phyloP scores from a whole-genome alignment of 2,113 vertebrate species.

The Salvelinus fontinalis region DNA sequence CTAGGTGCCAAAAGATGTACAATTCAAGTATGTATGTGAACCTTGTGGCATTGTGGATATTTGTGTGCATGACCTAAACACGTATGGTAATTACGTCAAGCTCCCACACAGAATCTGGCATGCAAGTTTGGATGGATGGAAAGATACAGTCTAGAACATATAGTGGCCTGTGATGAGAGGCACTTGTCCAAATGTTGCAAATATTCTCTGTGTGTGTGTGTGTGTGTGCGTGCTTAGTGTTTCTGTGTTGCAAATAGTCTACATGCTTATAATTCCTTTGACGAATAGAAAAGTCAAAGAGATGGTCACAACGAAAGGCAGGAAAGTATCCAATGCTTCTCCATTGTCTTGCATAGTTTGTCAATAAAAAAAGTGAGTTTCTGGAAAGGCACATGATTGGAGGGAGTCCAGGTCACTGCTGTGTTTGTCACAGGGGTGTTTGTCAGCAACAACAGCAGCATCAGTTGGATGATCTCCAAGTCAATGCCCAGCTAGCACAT shows the following conservation, averaged over 20 bases:
- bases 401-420: too few relatives aligned
- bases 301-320: neutral
- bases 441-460: constrained; percentile 22
- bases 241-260: neutral
- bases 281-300: constrained; percentile 12
- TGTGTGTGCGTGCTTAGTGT: neutral
- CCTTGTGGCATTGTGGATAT: too few relatives aligned
- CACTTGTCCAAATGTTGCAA: neutral
- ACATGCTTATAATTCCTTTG: neutral
- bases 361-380: constrained; percentile 17
- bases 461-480: neutral
- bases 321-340: neutral
- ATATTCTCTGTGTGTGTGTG: neutral
- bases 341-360: constrained; percentile 10
- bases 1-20: too few relatives aligned
- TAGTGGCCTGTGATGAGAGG: constrained; percentile 6
- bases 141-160: too few relatives aligned
- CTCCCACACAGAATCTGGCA: too few relatives aligned
- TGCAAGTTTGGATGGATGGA: too few relatives aligned
- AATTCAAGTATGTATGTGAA: too few relatives aligned
- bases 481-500: too few relatives aligned
- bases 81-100: too few relatives aligned
- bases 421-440: neutral
- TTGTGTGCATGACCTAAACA: too few relatives aligned
- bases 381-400: constrained; percentile 44